Evolutionary conservation across 1,140 invertebrate species (phyloP), one percentile per base, ranked within the genome.

Genomic region (Hesperophylax magnus): DNA sequence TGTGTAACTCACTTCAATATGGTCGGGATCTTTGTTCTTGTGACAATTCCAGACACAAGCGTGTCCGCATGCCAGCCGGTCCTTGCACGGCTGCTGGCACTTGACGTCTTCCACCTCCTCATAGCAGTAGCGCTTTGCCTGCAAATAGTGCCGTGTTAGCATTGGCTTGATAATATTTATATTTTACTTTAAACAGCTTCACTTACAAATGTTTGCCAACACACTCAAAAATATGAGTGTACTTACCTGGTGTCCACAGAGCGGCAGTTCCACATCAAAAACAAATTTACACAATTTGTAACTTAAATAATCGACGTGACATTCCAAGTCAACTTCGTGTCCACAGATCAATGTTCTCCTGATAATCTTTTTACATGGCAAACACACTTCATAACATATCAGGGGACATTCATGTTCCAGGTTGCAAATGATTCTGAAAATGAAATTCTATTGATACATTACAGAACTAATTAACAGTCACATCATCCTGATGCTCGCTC

Each of bases 191-290:
- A 2, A 14, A 47, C 39, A 1, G 9, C 11, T 47, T 47, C 39
- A 14, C 11, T 47, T 47, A 34, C 34, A 8, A 34, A 34, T 14
- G 39, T 0, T 47, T 47, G 8, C 39, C 1, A 47, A 47, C 39
- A 1, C 11, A 1, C 39, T 47, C 11, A 47, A 47, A 47, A 14
- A 14, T 47, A 47, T 14, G 3, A 9, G 2, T 47, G 11, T 14
- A 78, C 77, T 69, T 18, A 88, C 88, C 84, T 87, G 81, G 82
- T 93, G 92, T n/a, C 84, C 86, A 85, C 92, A 93, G n/a, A 85
- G 61, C 4, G 88, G 85, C n/a, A 88, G 78, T 3, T 79, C 87
- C 5, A 87, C 85, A 4, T 82, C 34, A 20, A 91, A 86, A 27
- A 67, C 53, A 9, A 84, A 84, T 9, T 56, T n/a, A 81, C 91